These are phyloP conservation scores for Proctacanthus coquilletti DNA, from an alignment of 1,140 invertebrate species.

Conservation along the genomic window DNA sequence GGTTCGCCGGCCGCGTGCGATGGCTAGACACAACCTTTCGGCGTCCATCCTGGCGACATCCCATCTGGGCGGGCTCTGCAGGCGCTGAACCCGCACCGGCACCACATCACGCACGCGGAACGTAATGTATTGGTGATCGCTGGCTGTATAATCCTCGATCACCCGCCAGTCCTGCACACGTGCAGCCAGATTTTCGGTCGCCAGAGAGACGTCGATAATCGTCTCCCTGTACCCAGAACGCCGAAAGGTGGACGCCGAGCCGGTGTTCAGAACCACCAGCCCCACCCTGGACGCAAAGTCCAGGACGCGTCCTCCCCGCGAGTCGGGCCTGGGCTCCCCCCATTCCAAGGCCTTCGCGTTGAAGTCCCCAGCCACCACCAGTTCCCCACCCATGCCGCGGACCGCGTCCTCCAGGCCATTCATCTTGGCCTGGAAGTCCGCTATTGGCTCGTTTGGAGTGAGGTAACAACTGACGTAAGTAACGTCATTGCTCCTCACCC, in stretches of 20 bases:
- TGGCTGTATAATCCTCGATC: slow-evolving; percentile 3
- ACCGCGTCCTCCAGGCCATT: too few species aligned
- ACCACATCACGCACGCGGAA: too few species aligned
- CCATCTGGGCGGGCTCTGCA: too few species aligned
- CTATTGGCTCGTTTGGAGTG: slow-evolving; percentile 2
- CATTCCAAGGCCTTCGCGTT: slow-evolving; percentile 13
- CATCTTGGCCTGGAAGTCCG: not conserved
- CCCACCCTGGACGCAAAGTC: slow-evolving; percentile 11
- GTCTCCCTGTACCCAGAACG: not conserved
- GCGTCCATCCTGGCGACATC: too few species aligned
- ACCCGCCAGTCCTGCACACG: slow-evolving; percentile 1
- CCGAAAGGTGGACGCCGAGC: not conserved
- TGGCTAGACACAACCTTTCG: too few species aligned
- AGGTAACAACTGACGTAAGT: slow-evolving; percentile 5
- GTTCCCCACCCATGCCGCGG: not conserved
- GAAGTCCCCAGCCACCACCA: slow-evolving; percentile 11
- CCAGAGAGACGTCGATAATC: slow-evolving; percentile 2
- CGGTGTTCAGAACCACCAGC: slow-evolving; percentile 8
- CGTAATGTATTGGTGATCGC: slow-evolving; percentile 5
- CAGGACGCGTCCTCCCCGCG: slow-evolving; percentile 8
- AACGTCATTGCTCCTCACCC: not conserved
- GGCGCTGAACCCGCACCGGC: too few species aligned
- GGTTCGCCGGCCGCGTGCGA: too few species aligned
- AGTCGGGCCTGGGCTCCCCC: slow-evolving; percentile 9
- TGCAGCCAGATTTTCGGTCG: not conserved